Percentiles rank a stretch among this genome's conserved stretches.
phyloP scores from a whole-genome alignment of 2,888 invertebrate genomes.

The Lamproptera curius region DNA sequence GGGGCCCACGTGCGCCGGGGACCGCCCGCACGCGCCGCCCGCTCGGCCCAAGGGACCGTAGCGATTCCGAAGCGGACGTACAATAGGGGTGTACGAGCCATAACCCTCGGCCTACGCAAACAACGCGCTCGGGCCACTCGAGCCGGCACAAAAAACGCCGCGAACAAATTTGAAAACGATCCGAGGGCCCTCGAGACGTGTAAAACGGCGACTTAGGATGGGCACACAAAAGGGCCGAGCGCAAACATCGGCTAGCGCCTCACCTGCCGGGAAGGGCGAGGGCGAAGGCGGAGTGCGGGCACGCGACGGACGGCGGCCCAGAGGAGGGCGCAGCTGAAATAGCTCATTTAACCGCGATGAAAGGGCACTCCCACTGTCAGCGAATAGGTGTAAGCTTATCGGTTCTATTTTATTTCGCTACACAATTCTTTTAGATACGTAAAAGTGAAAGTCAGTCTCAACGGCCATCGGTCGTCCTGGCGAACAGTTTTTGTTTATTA shows the following conservation, averaged over 20 bases:
- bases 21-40: conserved; percentile 3
- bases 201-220: conserved; percentile 53
- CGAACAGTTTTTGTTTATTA: too few species aligned
- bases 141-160: conserved; percentile 62
- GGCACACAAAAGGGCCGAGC: conserved; percentile 11
- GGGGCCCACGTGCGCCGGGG: conserved; percentile 3
- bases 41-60: conserved; percentile 1
- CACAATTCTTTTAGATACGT: too few species aligned
- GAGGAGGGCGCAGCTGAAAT: too few species aligned
- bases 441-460: too few species aligned
- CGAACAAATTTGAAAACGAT: conserved; percentile 60
- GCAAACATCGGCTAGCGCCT: conserved; percentile 33
- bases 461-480: too few species aligned
- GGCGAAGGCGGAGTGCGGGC: too few species aligned
- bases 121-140: conserved; percentile 65
- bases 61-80: neutral
- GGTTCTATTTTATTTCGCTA: too few species aligned
- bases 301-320: too few species aligned
- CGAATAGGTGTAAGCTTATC: too few species aligned
- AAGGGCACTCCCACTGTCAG: too few species aligned
- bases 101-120: conserved; percentile 61
- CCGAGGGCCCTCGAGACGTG: conserved; percentile 56
- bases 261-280: conserved; percentile 34
- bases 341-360: too few species aligned
- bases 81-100: conserved; percentile 13